These are phyloP conservation scores for Propithecus perrieri DNA, from an alignment of 2,797 vertebrate species.

Conservation along the genomic window DNA sequence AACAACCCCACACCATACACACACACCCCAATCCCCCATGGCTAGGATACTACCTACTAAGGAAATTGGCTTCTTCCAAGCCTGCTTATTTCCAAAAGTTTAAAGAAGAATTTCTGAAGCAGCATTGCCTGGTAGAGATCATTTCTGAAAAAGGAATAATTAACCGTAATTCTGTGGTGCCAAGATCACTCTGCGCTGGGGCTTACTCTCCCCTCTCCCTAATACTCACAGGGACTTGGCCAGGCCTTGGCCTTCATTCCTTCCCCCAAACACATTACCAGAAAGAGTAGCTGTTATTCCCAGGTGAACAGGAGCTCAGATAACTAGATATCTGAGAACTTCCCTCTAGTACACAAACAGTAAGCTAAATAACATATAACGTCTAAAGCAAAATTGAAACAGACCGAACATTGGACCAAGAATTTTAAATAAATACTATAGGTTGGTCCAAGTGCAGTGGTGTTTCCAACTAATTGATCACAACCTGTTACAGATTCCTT, in stretches of 20 bases:
- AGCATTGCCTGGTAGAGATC: neutral
- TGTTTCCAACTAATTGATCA: too few relatives aligned
- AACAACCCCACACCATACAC: neutral
- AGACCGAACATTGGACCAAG: neutral
- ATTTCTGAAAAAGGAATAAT: neutral
- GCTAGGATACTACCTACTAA: neutral
- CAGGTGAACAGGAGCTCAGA: neutral
- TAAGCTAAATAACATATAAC: neutral
- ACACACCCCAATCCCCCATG: too few relatives aligned
- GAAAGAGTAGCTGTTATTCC: neutral
- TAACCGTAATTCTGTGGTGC: neutral
- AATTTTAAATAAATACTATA: slow-evolving; percentile 1
- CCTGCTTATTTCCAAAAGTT: neutral
- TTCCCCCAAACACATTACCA: neutral
- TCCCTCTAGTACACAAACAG: neutral
- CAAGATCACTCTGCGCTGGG: neutral
- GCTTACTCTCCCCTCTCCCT: neutral
- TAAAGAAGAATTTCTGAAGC: neutral
- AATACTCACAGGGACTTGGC: neutral
- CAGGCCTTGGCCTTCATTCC: neutral
- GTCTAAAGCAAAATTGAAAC: neutral
- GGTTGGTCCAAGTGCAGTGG: too few relatives aligned
- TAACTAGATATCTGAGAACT: neutral
- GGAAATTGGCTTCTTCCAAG: neutral
- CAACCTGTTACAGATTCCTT: too few relatives aligned